Evolutionary conservation across 2,797 vertebrate species (phyloP), one percentile per base, ranked within the genome.

Genomic region (Acanthiza pusilla): DNA sequence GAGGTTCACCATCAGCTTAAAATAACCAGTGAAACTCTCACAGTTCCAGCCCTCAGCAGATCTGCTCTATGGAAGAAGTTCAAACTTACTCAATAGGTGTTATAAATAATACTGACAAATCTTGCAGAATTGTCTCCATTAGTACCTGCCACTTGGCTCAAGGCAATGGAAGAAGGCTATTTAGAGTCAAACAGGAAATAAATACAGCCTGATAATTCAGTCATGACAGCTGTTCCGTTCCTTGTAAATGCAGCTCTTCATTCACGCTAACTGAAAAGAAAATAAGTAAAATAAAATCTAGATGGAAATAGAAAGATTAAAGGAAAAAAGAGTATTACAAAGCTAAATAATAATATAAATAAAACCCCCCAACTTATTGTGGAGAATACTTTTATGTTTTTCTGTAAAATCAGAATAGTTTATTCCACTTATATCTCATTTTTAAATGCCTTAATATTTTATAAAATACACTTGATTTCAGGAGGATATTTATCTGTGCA

Each of bases 101-200:
- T 67, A 80, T 83, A 92, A 96, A 94, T 93, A 83, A 87, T 93
- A 63, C 47, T 87, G 85, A 87, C 68, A 91, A 91, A 85, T 53
- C 78, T 85, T 91, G 68, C 50, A 67, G 65, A 66, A 42, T 87
- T 94, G 89, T 88, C 91, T 89, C 85, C 25, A 4, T 74, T 77
- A 67, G 40, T 89, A 93, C 87, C 85, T 96, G 81, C 85, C 85
- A 76, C 81, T 87, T 96, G 96, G 91, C 95, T 91, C 53, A 63
- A 80, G 34, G 72, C 50, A 94, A 72, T 89, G 78, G 95, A 96
- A 94, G 94, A 85, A 95, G 58, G 75, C 85, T 95, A 92, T 91
- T 91, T 91, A 71, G 73, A 93, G 58, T 95, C 38, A 84, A 88
- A 94, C 68, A 93, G 92, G 96, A 92, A 95, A 91, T 75, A 96